These are phyloP conservation scores for Dipodomys ordii DNA, from an alignment of 2,113 vertebrate genomes.

Conservation along the genomic window DNA sequence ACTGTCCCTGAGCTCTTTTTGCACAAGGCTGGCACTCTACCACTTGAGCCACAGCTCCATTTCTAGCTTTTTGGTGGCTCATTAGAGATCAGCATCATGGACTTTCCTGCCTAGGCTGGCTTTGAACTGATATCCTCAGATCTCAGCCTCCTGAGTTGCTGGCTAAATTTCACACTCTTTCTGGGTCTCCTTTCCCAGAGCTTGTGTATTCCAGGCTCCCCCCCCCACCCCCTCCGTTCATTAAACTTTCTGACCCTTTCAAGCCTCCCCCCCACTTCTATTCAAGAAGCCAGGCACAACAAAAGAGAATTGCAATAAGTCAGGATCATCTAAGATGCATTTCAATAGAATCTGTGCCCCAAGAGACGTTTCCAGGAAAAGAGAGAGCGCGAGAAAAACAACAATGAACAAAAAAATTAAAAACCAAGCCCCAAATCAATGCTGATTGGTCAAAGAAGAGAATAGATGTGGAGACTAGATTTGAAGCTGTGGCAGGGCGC, in stretches of 20 bases:
- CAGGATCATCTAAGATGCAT: neutral
- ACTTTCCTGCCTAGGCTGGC: no score
- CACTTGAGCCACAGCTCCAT: neutral
- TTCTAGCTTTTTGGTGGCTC: neutral
- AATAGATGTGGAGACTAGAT: no score
- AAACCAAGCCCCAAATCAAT: no score
- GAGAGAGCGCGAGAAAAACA: neutral
- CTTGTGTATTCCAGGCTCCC: neutral
- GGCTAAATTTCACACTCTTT: no score
- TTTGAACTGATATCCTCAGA: no score
- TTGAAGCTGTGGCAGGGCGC: no score
- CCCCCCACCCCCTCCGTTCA: neutral
- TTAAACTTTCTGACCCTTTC: neutral
- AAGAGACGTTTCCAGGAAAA: neutral
- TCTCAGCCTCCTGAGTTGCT: no score
- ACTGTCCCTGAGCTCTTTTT: no score
- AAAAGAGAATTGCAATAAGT: neutral
- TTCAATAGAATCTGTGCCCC: neutral
- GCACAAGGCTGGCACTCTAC: no score
- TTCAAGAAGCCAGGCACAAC: constrained; percentile 3
- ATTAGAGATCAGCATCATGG: no score
- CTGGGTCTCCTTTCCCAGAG: neutral
- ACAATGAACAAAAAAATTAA: no score
- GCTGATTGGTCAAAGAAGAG: no score
- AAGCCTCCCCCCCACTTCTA: neutral